Evolutionary conservation across 2,797 vertebrate species (phyloP).

Genomic region (Centroberyx gerrardi): DNA sequence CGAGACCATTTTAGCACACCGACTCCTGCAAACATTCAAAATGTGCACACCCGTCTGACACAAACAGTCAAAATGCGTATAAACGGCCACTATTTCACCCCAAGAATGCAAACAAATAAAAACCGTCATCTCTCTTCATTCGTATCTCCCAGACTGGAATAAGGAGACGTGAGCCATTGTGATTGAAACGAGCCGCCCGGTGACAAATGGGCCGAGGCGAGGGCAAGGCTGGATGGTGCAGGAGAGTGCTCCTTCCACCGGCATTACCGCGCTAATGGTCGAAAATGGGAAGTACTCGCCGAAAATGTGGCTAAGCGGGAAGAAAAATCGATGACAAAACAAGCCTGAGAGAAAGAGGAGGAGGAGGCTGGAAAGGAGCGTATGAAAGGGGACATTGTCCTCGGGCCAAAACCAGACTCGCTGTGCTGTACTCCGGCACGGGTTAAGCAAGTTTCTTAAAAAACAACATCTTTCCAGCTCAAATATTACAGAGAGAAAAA

Average conservation of each 20-base stretch:
- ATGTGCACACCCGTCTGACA: conserved; percentile 23
- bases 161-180: conserved; percentile 7
- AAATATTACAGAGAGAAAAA: conserved; percentile 20
- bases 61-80: conserved; percentile 15
- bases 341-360: conserved; percentile 10
- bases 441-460: neutral
- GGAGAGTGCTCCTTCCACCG: conserved; percentile 38
- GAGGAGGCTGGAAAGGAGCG: conserved; percentile 18
- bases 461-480: conserved; percentile 17
- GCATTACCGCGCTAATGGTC: conserved; percentile 64
- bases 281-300: conserved; percentile 50
- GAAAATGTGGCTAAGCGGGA: conserved; percentile 45
- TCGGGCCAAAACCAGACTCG: conserved; percentile 21
- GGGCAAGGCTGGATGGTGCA: conserved; percentile 24
- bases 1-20: conserved; percentile 10
- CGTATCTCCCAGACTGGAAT: conserved; percentile 23
- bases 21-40: conserved; percentile 13
- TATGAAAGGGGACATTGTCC: conserved; percentile 30
- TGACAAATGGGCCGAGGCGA: conserved; percentile 59
- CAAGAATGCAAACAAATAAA: conserved; percentile 18
- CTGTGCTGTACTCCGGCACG: conserved; percentile 19
- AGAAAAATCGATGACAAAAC: conserved; percentile 50
- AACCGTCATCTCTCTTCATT: conserved; percentile 14
- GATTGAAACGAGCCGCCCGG: conserved; percentile 42
- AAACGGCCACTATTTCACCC: conserved; percentile 14